Conservation (phyloP, 2,113 vertebrate genomes). For the Megaleporinus macrocephalus region DNA sequence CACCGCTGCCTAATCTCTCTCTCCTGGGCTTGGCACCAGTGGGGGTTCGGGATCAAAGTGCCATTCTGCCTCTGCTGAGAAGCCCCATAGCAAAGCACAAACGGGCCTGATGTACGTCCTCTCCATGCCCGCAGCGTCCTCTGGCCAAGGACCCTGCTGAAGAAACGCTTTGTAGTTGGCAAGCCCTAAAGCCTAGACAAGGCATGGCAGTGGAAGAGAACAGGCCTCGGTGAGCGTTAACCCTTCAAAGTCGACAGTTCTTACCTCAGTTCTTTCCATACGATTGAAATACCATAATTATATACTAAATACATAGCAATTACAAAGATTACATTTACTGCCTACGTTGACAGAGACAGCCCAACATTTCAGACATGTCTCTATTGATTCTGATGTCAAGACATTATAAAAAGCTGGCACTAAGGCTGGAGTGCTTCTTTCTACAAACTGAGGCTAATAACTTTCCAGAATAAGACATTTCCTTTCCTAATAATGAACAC, state of each 20-base stretch:
- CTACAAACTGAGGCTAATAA: no score
- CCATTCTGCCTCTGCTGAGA: slow-evolving; percentile 45
- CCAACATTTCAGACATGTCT: no score
- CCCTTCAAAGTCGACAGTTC: neutral
- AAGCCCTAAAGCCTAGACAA: slow-evolving; percentile 8
- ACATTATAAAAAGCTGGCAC: no score
- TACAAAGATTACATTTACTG: no score
- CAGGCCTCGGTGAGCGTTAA: neutral
- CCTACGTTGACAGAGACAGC: no score
- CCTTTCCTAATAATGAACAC: no score
- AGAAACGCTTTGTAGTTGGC: slow-evolving; percentile 35
- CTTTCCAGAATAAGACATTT: no score
- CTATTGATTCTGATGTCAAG: no score
- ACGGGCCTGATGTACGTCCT: slow-evolving; percentile 66
- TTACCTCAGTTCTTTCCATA: neutral
- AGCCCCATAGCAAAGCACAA: slow-evolving; percentile 62
- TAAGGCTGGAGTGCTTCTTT: no score
- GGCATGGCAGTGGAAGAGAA: neutral
- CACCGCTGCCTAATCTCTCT: slow-evolving; percentile 68
- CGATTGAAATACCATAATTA: no score
- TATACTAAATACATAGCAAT: no score
- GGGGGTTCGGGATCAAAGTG: slow-evolving; percentile 69
- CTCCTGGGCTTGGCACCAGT: slow-evolving; percentile 63
- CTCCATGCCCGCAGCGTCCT: slow-evolving; percentile 61
- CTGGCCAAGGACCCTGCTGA: slow-evolving; percentile 67